Evolutionary conservation across 1,140 invertebrate genomes (phyloP).

Genomic region (Achroia grisella): DNA sequence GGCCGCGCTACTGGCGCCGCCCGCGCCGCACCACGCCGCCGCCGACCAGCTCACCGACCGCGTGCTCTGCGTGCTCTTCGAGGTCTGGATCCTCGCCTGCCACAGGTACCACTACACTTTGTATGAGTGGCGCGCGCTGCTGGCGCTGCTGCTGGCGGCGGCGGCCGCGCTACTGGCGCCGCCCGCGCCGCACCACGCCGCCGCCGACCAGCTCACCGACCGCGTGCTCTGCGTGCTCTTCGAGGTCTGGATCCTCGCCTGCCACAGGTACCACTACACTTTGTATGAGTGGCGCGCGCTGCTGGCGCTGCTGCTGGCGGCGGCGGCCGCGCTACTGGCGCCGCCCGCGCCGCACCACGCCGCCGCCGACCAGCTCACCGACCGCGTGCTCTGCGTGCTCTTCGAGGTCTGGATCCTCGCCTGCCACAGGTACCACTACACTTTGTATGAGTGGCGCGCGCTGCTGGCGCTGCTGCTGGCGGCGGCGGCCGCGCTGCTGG

Average conservation of each 20-base stretch:
- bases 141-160: slow-evolving; percentile 93
- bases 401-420: slow-evolving; percentile 97
- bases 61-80: slow-evolving; percentile 93
- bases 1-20: slow-evolving; percentile 88
- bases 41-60: slow-evolving; percentile 96
- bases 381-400: slow-evolving; percentile 96
- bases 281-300: slow-evolving; percentile 95
- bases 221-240: slow-evolving; percentile 94
- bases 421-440: slow-evolving; percentile 83
- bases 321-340: slow-evolving; percentile 93
- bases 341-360: slow-evolving; percentile 95
- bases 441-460: slow-evolving; percentile 91
- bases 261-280: slow-evolving; percentile 69
- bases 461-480: slow-evolving; percentile 92
- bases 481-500: slow-evolving; percentile 92
- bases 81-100: slow-evolving; percentile 96
- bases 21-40: slow-evolving; percentile 93
- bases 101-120: slow-evolving; percentile 52
- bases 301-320: slow-evolving; percentile 91
- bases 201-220: slow-evolving; percentile 95
- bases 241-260: slow-evolving; percentile 96
- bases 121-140: slow-evolving; percentile 93
- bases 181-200: slow-evolving; percentile 93
- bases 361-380: slow-evolving; percentile 93
- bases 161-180: slow-evolving; percentile 94